Percentiles rank a stretch among this genome's conserved stretches.
Evolutionary conservation across 2,888 invertebrate genomes (phyloP).

Genomic region (Pseudanteris insignis): DNA sequence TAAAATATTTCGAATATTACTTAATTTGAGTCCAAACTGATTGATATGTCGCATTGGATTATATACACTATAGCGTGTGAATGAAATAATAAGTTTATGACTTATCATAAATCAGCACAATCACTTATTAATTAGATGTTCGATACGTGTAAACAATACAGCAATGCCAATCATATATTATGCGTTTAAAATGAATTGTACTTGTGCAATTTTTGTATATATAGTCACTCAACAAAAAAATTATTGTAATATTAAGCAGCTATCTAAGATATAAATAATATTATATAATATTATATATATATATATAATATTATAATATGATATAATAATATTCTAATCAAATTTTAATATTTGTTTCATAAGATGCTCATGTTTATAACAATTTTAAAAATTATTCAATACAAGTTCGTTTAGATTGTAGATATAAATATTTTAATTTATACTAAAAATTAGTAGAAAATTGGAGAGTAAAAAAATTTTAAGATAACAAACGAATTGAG

Average conservation of each 20-base stretch:
- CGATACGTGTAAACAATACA: constrained; percentile 30
- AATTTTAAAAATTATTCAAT: constrained; percentile 18
- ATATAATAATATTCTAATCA: too few relatives aligned
- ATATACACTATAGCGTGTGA: background rate
- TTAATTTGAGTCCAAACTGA: background rate
- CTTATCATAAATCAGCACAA: too few relatives aligned
- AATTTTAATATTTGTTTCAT: too few relatives aligned
- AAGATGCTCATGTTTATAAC: constrained; percentile 29
- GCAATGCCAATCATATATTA: constrained; percentile 57
- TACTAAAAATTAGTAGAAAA: background rate
- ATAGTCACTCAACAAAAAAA: constrained; percentile 36
- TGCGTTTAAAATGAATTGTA: constrained; percentile 55
- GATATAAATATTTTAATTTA: too few relatives aligned
- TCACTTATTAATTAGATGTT: constrained; percentile 26
- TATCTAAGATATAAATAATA: constrained; percentile 51
- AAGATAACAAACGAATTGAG: constrained; percentile 1
- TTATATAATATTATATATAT: constrained; percentile 38
- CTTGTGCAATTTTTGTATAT: constrained; percentile 57
- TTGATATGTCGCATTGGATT: background rate
- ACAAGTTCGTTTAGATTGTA: constrained; percentile 28
- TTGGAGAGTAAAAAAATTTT: background rate
- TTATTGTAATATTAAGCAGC: too few relatives aligned
- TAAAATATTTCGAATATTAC: background rate
- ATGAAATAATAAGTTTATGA: too few relatives aligned
- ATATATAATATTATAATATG: constrained; percentile 32